These are phyloP conservation scores for Oedothorax gibbosus DNA, from an alignment of 1,140 invertebrate genomes.

Conservation along the genomic window DNA sequence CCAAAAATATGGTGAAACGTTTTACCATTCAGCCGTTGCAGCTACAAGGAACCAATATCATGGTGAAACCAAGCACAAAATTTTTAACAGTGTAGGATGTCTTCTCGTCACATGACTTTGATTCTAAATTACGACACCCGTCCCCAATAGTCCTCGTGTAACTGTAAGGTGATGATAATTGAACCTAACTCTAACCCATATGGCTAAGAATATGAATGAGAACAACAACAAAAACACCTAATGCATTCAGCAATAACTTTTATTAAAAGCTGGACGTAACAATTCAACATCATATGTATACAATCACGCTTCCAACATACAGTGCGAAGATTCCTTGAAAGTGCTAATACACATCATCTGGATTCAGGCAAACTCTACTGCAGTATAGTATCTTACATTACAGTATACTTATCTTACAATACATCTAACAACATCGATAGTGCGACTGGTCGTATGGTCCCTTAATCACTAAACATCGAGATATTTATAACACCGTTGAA, in stretches of 20 bases:
- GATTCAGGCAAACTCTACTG: conserved; percentile 18
- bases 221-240: background rate
- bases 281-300: conserved; percentile 46
- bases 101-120: too few species aligned
- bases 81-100: too few species aligned
- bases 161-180: too few species aligned
- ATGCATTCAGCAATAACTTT: conserved; percentile 37
- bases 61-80: too few species aligned
- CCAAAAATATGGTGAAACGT: too few species aligned
- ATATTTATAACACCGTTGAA: conserved; percentile 34
- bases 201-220: background rate
- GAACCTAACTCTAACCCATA: too few species aligned
- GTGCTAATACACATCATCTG: conserved; percentile 30
- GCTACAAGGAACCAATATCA: too few species aligned
- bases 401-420: background rate
- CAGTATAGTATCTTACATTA: background rate
- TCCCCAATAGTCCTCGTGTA: too few species aligned
- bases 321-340: conserved; percentile 26
- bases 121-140: too few species aligned
- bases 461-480: conserved; percentile 36
- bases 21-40: too few species aligned
- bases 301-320: conserved; percentile 14
- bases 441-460: conserved; percentile 29
- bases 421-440: conserved; percentile 10
- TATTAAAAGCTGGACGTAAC: conserved; percentile 48